phyloP scores from a whole-genome alignment of 2,888 invertebrate species.

The Muschampia staudingeri region DNA sequence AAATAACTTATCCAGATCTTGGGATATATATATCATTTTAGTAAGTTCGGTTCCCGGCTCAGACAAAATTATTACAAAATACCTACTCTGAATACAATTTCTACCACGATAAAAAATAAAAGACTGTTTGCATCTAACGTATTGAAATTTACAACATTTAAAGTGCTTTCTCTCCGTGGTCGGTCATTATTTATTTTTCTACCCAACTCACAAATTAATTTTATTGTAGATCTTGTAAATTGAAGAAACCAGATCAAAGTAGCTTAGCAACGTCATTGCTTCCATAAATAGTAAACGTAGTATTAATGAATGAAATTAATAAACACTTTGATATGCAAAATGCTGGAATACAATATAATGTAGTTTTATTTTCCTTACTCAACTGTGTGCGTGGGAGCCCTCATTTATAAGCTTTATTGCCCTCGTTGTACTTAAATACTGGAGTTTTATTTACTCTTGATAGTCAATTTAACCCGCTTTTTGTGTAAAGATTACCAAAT shows the following conservation, averaged over 20 bases:
- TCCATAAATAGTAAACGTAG: slow-evolving; percentile 4
- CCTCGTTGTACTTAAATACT: slow-evolving; percentile 28
- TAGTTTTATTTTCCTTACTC: slow-evolving; percentile 2
- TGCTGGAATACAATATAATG: slow-evolving; percentile 10
- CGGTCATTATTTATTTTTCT: too few species aligned
- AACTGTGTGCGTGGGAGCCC: slow-evolving; percentile 34
- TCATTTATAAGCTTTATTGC: slow-evolving; percentile 44
- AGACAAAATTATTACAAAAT: too few species aligned
- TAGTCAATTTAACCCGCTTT: background rate
- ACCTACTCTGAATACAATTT: too few species aligned
- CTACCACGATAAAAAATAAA: too few species aligned
- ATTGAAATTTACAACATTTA: too few species aligned
- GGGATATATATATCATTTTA: too few species aligned
- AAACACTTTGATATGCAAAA: background rate
- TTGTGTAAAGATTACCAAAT: slow-evolving; percentile 5
- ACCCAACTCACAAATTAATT: too few species aligned
- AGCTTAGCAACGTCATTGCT: background rate
- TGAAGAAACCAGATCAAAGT: background rate
- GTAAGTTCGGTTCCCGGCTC: too few species aligned
- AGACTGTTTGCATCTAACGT: too few species aligned
- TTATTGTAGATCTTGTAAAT: too few species aligned
- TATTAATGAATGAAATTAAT: slow-evolving; percentile 7
- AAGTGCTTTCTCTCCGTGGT: too few species aligned
- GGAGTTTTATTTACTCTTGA: slow-evolving; percentile 29
- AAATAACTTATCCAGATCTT: too few species aligned